These are phyloP conservation scores for Hydrochoerus hydrochaeris DNA, from an alignment of 2,113 vertebrate species.

Conservation along the genomic window DNA sequence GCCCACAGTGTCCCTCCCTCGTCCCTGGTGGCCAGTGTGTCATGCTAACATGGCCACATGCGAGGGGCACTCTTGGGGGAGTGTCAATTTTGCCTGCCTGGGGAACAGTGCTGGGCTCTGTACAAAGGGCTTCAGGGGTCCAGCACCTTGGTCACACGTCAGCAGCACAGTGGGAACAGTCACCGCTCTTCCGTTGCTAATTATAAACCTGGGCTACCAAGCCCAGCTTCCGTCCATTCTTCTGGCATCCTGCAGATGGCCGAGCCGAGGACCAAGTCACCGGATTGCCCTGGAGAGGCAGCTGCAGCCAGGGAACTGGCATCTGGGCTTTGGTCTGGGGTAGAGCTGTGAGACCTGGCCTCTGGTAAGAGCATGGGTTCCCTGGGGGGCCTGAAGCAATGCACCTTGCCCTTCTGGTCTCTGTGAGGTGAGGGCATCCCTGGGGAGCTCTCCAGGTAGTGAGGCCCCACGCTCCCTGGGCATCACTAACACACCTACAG, in stretches of 20 bases:
- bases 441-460: background rate
- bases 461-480: no score
- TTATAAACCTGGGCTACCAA: conserved; percentile 84
- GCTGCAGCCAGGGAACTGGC: conserved; percentile 66
- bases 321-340: conserved; percentile 38
- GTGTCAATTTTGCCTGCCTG: conserved; percentile 71
- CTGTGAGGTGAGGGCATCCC: no score
- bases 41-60: accelerated
- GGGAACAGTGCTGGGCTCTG: conserved; percentile 74
- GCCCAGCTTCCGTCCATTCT: conserved; percentile 86
- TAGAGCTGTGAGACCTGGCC: background rate
- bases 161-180: conserved; percentile 72
- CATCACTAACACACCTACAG: background rate
- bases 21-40: background rate
- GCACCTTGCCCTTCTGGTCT: background rate
- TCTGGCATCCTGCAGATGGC: conserved; percentile 88
- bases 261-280: conserved; percentile 82
- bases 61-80: background rate
- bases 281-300: conserved; percentile 80
- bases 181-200: conserved; percentile 82
- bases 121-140: conserved; percentile 74
- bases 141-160: conserved; percentile 64
- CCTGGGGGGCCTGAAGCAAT: background rate
- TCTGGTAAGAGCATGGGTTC: background rate
- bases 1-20: no score